Percentiles rank a stretch among this genome's conserved stretches.
phyloP scores from a whole-genome alignment of 2,797 vertebrate species.

The Morelia viridis region DNA sequence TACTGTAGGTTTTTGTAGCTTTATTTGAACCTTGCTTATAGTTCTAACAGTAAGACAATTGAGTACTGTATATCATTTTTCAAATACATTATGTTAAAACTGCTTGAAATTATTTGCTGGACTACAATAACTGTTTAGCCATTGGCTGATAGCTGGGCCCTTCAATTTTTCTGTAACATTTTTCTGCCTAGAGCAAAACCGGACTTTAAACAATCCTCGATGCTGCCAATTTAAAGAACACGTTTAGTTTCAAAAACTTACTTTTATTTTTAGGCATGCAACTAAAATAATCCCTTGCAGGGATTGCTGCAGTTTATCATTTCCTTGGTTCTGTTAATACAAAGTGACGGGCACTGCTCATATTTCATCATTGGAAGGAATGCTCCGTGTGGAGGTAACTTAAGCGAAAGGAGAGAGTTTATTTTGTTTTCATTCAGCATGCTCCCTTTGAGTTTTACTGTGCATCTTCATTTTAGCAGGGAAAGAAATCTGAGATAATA shows the following conservation, averaged over 20 bases:
- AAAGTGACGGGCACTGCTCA: not conserved
- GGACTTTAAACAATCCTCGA: slow-evolving; percentile 14
- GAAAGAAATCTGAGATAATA: slow-evolving; percentile 32
- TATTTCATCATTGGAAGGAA: slow-evolving; percentile 28
- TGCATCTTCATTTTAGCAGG: slow-evolving; percentile 26
- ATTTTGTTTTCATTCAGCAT: slow-evolving; percentile 38
- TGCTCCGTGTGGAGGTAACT: slow-evolving; percentile 17
- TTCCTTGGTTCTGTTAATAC: slow-evolving; percentile 11
- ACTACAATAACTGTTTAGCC: not conserved
- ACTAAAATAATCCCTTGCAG: slow-evolving; percentile 28
- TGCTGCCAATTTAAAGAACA: slow-evolving; percentile 43
- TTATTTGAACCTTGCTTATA: not conserved
- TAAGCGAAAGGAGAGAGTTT: slow-evolving; percentile 11
- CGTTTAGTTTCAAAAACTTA: slow-evolving; percentile 49
- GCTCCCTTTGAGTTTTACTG: slow-evolving; percentile 23
- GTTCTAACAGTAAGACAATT: not conserved
- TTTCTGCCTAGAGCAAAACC: slow-evolving; percentile 21
- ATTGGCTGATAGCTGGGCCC: not conserved
- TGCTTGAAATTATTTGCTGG: not conserved
- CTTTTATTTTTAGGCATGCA: slow-evolving; percentile 46
- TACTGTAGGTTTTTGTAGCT: not conserved
- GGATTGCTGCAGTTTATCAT: slow-evolving; percentile 17
- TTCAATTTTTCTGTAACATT: not conserved
- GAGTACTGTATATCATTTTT: not conserved
- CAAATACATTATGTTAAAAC: not conserved